A percentile compares a stretch with the other conserved stretches of the same genome.
Evolutionary conservation across 2,797 vertebrate species (phyloP).

Genomic region (Leptatherina wallacei): DNA sequence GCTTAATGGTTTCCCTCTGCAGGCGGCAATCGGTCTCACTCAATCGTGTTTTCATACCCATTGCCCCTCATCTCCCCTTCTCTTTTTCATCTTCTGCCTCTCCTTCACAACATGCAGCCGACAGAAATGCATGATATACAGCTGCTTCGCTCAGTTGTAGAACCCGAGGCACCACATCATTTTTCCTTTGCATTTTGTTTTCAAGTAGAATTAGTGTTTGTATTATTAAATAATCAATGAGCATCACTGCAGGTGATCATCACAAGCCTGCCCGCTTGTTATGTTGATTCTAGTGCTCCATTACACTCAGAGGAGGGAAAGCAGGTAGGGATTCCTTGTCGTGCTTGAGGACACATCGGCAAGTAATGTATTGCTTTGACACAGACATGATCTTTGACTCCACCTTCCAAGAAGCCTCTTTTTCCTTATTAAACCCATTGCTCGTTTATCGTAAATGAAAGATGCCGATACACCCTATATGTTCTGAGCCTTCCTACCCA

Average conservation of each 20-base stretch:
- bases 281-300: constrained; percentile 34
- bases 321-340: constrained; percentile 3
- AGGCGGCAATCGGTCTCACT: constrained; percentile 72
- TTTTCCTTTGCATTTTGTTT: constrained; percentile 59
- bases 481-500: constrained; percentile 41
- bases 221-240: constrained; percentile 59
- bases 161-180: constrained; percentile 30
- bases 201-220: constrained; percentile 50
- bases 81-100: constrained; percentile 59
- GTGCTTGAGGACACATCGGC: constrained; percentile 48
- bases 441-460: constrained; percentile 31
- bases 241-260: constrained; percentile 50
- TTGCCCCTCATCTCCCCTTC: constrained; percentile 6
- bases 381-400: constrained; percentile 24
- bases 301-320: constrained; percentile 21
- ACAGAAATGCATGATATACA: constrained; percentile 59
- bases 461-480: constrained; percentile 34
- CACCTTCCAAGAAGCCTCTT: constrained; percentile 8
- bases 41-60: constrained; percentile 54
- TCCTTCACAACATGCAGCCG: constrained; percentile 54
- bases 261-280: constrained; percentile 30
- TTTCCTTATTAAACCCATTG: constrained; percentile 20
- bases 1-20: constrained; percentile 73
- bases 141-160: constrained; percentile 33
- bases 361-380: constrained; percentile 24